These are phyloP conservation scores for Atrina japonica DNA, from an alignment of 2,888 invertebrate genomes.

Conservation along the genomic window DNA sequence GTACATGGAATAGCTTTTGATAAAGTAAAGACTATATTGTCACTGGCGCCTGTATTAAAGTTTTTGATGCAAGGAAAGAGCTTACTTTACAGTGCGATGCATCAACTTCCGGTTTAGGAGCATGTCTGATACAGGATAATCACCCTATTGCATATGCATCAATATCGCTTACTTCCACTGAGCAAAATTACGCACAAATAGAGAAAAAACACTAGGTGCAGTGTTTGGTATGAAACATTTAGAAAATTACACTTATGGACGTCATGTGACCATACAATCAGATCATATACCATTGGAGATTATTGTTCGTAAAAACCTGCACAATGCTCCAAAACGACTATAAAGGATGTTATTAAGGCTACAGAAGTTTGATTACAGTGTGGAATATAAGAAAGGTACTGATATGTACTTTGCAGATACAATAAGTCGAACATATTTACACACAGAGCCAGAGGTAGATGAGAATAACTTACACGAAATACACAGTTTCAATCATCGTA, in stretches of 20 bases:
- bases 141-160: constrained; percentile 53
- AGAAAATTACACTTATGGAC: constrained; percentile 35
- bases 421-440: constrained; percentile 43
- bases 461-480: constrained; percentile 8
- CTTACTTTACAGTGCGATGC: constrained; percentile 44
- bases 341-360: constrained; percentile 46
- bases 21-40: constrained; percentile 39
- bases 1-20: constrained; percentile 34
- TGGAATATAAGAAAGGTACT: constrained; percentile 39
- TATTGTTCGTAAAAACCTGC: constrained; percentile 70
- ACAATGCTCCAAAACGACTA: constrained; percentile 57
- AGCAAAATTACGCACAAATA: constrained; percentile 10
- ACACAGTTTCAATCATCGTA: constrained; percentile 17
- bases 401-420: constrained; percentile 47
- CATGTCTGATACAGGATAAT: constrained; percentile 51
- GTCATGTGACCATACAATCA: constrained; percentile 75
- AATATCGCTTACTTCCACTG: constrained; percentile 43
- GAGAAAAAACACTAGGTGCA: constrained; percentile 7
- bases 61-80: constrained; percentile 9
- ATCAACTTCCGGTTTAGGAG: constrained; percentile 44
- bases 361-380: constrained; percentile 35
- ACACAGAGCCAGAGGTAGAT: not conserved
- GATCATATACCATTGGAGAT: no score
- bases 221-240: constrained; percentile 75
- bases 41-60: constrained; percentile 26